Base-by-base conservation (phyloP, 2,797 vertebrate genomes). In the Vireo griseus region DNA sequence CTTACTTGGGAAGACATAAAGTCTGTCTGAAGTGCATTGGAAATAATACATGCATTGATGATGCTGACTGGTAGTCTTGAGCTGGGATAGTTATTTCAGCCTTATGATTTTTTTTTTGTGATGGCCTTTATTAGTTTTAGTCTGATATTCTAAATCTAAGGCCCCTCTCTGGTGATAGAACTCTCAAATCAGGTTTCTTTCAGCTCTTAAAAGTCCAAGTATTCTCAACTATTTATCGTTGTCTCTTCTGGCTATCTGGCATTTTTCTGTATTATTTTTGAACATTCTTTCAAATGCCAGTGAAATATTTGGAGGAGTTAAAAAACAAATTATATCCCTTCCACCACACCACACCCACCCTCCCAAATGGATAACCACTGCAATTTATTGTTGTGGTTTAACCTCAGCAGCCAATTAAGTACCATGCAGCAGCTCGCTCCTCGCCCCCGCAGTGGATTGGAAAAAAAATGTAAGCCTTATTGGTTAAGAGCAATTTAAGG, bases 361-460 rank as follows among this genome's bases (percentile, higher is more conserved):
- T 61, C 68, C 68, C 12, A 76, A 85, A 63, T 5, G 33, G 24
- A 37, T 76, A 69, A 73, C 77, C 35, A 67, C 72, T 69, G 51
- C 31, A 71, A 71, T 65, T 77, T 65, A 77, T 77, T 72, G 33
- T 35, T 65, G 73, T 84, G 73, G 51, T 72, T 77, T 77, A 42
- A 77, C 25, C 40, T 22, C 45, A 58, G 18, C 8, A 19, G 40
- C 29, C 25, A 83, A 65, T 83, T 72, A 59, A 72, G 26, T 42
- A 42, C 39, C 52, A 47, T 14, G 22, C 33, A 78, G 52, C 39
- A 31, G 31, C 80, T 65, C 1, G 0, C 18, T 77, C 45, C 59
- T 48, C 0, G 0, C n/a, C 44, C 21, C 17, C 0, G 0, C 66
- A 47, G 31, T 3, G 26, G 45, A 28, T 14, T 39, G 40, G 58